Evolutionary conservation across 2,888 invertebrate genomes (phyloP).

Genomic region (Ophonus ardosiacus): DNA sequence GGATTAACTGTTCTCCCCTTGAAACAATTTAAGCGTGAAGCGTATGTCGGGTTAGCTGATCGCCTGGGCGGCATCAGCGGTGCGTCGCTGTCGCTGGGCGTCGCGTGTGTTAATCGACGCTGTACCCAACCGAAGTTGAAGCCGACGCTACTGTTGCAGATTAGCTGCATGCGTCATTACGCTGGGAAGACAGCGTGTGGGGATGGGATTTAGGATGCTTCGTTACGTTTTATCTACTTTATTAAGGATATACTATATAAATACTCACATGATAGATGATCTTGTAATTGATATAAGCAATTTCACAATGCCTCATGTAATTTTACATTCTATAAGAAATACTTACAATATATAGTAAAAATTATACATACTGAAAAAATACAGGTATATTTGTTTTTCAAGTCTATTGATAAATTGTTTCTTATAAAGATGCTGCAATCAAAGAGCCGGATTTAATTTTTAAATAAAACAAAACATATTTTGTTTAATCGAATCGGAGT

Average conservation of each 20-base stretch:
- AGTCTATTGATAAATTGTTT: no score
- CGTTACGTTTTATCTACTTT: slow-evolving; percentile 14
- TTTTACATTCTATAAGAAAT: not conserved
- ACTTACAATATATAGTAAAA: no score
- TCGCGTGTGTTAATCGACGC: slow-evolving; percentile 38
- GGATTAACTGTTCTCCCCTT: slow-evolving; percentile 1
- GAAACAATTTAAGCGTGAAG: slow-evolving; percentile 27
- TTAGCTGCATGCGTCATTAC: slow-evolving; percentile 44
- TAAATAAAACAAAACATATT: no score
- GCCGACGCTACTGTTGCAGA: slow-evolving; percentile 15
- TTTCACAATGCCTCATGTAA: not conserved
- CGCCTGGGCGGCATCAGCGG: slow-evolving; percentile 16
- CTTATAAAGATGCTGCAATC: no score
- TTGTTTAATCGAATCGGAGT: no score
- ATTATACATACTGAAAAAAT: no score
- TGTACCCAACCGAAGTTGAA: not conserved
- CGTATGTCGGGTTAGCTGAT: slow-evolving; percentile 29
- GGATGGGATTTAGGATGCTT: slow-evolving; percentile 12
- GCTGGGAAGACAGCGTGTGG: not conserved
- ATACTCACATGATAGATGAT: not conserved
- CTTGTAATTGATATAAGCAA: not conserved
- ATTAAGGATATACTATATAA: not conserved
- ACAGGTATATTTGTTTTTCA: no score
- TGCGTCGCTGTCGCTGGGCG: not conserved
- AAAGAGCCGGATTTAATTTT: no score